Evolutionary conservation across 92 coral and sea anemone genomes (phyloP).

Genomic region (Montipora capitata): DNA sequence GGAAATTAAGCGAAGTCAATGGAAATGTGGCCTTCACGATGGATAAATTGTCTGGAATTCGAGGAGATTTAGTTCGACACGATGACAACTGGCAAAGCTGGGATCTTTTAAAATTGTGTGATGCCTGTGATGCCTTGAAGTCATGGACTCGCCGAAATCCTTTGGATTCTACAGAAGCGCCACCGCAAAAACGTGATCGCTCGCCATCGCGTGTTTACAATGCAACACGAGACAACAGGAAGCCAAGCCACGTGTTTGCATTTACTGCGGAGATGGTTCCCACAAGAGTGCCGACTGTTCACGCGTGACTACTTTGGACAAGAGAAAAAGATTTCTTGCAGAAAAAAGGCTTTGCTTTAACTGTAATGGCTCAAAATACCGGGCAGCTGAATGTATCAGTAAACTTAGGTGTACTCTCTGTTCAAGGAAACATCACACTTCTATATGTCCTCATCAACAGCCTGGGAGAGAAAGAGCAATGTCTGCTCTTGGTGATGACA

Average conservation of each 20-base stretch:
- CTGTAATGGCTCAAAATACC: conserved; percentile 64
- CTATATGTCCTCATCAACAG: conserved; percentile 42
- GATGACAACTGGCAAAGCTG: conserved; percentile 74
- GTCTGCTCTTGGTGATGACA: not conserved
- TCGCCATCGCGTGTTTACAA: too few species aligned
- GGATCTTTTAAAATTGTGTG: conserved; percentile 43
- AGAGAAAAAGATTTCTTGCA: conserved; percentile 58
- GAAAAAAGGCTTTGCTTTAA: conserved; percentile 72
- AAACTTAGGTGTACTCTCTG: conserved; percentile 67
- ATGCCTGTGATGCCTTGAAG: conserved; percentile 34
- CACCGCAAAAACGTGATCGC: too few species aligned
- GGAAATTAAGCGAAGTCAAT: conserved; percentile 56
- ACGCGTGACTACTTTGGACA: conserved; percentile 22
- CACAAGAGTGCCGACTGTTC: not conserved
- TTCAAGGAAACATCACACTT: conserved; percentile 64
- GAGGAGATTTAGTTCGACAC: conserved; percentile 71
- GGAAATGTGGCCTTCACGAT: conserved; percentile 55
- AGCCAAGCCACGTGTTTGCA: not conserved
- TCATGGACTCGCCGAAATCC: conserved; percentile 69
- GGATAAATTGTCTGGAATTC: conserved; percentile 68
- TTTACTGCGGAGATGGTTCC: not conserved
- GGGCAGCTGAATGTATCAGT: conserved; percentile 71
- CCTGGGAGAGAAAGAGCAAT: not conserved
- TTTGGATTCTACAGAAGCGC: conserved; percentile 35
- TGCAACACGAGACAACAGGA: too few species aligned